A percentile compares a stretch with the other conserved stretches of the same genome.
phyloP scores from a whole-genome alignment of 23 tunicate species.

The Aplidium turbinatum region DNA sequence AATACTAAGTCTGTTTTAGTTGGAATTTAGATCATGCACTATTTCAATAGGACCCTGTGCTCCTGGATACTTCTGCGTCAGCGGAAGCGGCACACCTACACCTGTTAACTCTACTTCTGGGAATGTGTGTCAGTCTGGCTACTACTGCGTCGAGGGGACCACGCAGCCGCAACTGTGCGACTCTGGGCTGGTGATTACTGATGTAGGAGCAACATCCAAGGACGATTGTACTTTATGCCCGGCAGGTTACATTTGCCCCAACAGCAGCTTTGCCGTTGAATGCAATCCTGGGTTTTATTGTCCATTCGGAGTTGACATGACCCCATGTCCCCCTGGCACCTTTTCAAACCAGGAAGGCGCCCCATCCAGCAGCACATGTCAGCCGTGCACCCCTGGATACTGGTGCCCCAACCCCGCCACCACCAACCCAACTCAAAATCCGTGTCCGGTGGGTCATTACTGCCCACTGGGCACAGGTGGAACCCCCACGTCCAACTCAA shows the following conservation, averaged over 20 bases:
- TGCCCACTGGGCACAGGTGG: constrained; percentile 91
- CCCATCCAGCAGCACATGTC: constrained; percentile 36
- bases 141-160: constrained; percentile 90
- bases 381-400: constrained; percentile 79
- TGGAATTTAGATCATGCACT: neutral
- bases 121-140: constrained; percentile 72
- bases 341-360: constrained; percentile 70
- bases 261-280: constrained; percentile 65
- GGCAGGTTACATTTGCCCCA: constrained; percentile 80
- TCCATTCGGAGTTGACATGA: constrained; percentile 45
- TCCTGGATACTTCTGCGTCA: constrained; percentile 88
- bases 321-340: constrained; percentile 89
- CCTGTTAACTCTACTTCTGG: constrained; percentile 67
- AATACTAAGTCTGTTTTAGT: neutral
- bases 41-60: constrained; percentile 68
- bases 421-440: constrained; percentile 58
- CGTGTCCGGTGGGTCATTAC: constrained; percentile 95
- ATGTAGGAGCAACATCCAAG: constrained; percentile 61
- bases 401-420: constrained; percentile 91
- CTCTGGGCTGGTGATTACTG: constrained; percentile 62
- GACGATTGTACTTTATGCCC: constrained; percentile 78
- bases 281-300: constrained; percentile 90
- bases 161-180: constrained; percentile 68
- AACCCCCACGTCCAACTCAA: constrained; percentile 29
- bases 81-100: constrained; percentile 80